Percentiles rank a stretch among this genome's conserved stretches.
phyloP scores from a whole-genome alignment of 1,140 invertebrate genomes.

The Tetramorium parvispinum region DNA sequence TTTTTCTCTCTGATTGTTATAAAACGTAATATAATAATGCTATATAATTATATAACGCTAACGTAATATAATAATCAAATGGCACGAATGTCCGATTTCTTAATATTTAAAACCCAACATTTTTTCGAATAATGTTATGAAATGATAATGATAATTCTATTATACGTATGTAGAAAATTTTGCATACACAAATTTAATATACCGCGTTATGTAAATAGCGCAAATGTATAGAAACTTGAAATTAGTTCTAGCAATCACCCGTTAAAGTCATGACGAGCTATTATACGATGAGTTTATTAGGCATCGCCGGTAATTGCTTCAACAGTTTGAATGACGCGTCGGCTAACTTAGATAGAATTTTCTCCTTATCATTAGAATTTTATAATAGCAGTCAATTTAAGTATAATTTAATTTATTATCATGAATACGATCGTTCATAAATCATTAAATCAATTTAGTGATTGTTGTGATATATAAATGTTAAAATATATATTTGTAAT shows the following conservation, averaged over 20 bases:
- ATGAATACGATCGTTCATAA: not conserved
- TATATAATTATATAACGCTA: too few relatives aligned
- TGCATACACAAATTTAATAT: not conserved
- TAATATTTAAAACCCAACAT: not conserved
- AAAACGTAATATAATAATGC: too few relatives aligned
- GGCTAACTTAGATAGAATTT: slow-evolving; percentile 1
- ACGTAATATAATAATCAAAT: not conserved
- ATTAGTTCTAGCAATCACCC: not conserved
- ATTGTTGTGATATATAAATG: not conserved
- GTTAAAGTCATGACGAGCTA: slow-evolving; percentile 4
- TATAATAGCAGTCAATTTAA: not conserved
- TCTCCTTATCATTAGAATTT: not conserved
- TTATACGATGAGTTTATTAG: slow-evolving; percentile 35
- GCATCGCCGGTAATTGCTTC: not conserved
- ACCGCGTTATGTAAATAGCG: not conserved
- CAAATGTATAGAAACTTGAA: not conserved
- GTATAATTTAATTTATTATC: slow-evolving; percentile 4
- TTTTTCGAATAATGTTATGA: not conserved
- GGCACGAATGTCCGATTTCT: not conserved
- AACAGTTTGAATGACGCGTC: slow-evolving; percentile 17
- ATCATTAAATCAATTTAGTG: not conserved
- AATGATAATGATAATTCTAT: not conserved
- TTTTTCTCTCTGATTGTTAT: not conserved
- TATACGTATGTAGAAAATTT: not conserved
- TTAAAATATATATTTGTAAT: not conserved